Conservation (phyloP, 2,797 vertebrate genomes). For the Chelon labrosus region DNA sequence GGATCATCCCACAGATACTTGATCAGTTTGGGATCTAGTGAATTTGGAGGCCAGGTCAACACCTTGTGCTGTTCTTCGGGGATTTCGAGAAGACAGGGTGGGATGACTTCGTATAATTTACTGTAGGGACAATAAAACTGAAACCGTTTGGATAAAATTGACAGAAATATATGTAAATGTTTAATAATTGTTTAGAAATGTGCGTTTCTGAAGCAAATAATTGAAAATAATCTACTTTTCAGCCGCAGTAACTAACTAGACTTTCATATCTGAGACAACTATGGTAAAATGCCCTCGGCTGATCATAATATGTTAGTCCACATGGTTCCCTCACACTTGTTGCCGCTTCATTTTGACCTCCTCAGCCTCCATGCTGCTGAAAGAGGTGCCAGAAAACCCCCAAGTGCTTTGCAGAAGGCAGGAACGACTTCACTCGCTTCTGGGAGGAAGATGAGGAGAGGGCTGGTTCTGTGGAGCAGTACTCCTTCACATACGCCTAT, state of each 20-base stretch:
- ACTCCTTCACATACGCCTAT: slow-evolving; percentile 86
- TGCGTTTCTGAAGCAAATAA: neutral
- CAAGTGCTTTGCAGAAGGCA: slow-evolving; percentile 87
- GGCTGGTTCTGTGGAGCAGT: slow-evolving; percentile 69
- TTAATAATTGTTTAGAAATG: neutral
- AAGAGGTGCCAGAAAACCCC: slow-evolving; percentile 78
- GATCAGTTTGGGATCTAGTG: no score
- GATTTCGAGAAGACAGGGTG: no score
- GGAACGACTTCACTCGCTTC: slow-evolving; percentile 86
- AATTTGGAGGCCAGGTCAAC: no score
- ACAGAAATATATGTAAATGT: neutral
- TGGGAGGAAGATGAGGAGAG: slow-evolving; percentile 85
- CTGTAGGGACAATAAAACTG: no score
- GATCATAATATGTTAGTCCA: neutral
- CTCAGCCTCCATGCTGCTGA: slow-evolving; percentile 81
- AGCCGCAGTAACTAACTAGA: neutral
- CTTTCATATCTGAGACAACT: neutral
- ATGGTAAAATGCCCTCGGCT: neutral
- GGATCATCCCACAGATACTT: no score
- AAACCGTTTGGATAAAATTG: no score
- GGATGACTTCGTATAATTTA: no score
- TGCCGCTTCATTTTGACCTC: neutral
- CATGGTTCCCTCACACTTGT: neutral
- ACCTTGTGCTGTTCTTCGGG: no score
- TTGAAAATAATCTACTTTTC: neutral